Conservation (phyloP, 2,888 invertebrate genomes). For the Marronus borbonicus region DNA sequence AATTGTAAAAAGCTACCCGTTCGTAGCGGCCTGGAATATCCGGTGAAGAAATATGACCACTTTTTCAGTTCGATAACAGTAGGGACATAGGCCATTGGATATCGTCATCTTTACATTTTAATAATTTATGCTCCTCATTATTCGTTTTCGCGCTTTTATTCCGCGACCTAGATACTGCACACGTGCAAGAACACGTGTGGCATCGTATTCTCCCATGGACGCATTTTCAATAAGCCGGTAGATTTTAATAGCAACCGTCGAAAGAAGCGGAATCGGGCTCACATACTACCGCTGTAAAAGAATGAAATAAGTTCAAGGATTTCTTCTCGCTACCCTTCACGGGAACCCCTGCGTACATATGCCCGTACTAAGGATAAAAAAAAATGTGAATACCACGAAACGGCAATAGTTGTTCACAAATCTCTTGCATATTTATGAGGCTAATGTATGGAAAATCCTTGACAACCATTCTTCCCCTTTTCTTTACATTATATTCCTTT, state of each 20-base stretch:
- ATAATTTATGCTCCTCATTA: slow-evolving; percentile 33
- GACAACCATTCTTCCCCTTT: slow-evolving; percentile 4
- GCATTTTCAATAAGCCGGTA: slow-evolving; percentile 32
- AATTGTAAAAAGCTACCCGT: no score
- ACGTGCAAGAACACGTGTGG: slow-evolving; percentile 37
- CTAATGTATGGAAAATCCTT: slow-evolving; percentile 16
- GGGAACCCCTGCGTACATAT: background rate
- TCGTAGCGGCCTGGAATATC: background rate
- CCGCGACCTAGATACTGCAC: slow-evolving; percentile 25
- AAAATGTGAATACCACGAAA: slow-evolving; percentile 18
- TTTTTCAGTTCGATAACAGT: background rate
- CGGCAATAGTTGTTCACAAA: slow-evolving; percentile 18
- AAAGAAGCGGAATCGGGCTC: slow-evolving; percentile 9
- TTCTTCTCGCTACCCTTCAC: background rate
- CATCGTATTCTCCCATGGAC: slow-evolving; percentile 5
- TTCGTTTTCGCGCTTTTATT: slow-evolving; percentile 24
- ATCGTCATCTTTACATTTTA: slow-evolving; percentile 1
- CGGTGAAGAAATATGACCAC: background rate
- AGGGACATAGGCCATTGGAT: background rate
- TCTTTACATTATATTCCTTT: slow-evolving; percentile 2
- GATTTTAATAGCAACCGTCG: slow-evolving; percentile 25
- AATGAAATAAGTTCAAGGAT: slow-evolving; percentile 29
- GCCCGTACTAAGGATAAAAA: background rate
- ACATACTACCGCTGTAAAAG: background rate
- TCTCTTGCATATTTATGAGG: slow-evolving; percentile 33